Base-by-base conservation (phyloP, 1,140 invertebrate species). In the Armadillidium nasatum region DNA sequence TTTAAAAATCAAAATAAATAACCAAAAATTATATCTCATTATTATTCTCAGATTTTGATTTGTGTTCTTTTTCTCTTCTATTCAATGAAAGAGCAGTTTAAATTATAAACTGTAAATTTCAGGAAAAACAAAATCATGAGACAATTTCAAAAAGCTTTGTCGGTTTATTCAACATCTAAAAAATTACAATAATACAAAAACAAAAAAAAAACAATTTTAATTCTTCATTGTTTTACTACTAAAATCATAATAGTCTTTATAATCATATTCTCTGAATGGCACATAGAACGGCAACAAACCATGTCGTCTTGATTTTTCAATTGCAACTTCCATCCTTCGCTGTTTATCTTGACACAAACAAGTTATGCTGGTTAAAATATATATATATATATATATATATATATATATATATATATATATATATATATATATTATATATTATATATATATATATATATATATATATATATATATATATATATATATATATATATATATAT, bases 281-380 rank as follows among this genome's bases (percentile, higher is more conserved):
- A 94, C 88, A 83, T 93, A 91, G 85, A 90, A 94, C 11, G 90
- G 90, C 10, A 94, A 83, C 0, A 89, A 86, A 72, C 95, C 95
- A 81, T 87, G 88, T 84, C 95, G 91, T 84, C 89, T 90, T 0
- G 95, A 94, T 84, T 89, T 88, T 78, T 89, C 85, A 76, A 96
- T 88, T n/a, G 91, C 91, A 60, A 95, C 87, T 44, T 89, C 69
- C 10, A 97, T 85, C 82, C 92, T 85, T 73, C 90, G 86, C 76
- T 95, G 89, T 83, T 90, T 89, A 74, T 87, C 91, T 82, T 91
- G 91, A 84, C 95, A 98, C 7, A 97, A 81, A 23, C 91, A 90
- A 73, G 93, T 94, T 84, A 89, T 89, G 15, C 89, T 90, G 82
- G 50, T 13, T 15, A 60, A 19, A 60, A 60, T 60, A 66, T 44